A percentile compares a stretch with the other conserved stretches of the same genome.
Evolutionary conservation across 2,797 vertebrate species (phyloP).

Genomic region (Leontocebus nigricollis): DNA sequence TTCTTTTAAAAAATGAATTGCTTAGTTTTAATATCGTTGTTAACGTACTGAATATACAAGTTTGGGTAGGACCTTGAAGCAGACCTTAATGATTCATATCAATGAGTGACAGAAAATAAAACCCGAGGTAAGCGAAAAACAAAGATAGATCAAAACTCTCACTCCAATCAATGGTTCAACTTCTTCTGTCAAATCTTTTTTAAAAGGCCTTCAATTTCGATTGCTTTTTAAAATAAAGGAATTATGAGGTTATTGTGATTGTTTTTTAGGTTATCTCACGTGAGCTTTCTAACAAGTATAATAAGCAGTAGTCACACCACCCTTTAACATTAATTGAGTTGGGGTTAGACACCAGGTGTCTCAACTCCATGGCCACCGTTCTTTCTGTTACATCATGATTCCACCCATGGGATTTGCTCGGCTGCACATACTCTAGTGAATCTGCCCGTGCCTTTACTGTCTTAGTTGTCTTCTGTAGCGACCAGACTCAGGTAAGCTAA

Average conservation of each 20-base stretch:
- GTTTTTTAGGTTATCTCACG: neutral
- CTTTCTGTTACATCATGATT: neutral
- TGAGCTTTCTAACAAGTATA: neutral
- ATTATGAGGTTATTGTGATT: neutral
- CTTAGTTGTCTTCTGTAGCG: neutral
- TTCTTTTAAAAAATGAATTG: neutral
- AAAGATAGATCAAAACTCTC: neutral
- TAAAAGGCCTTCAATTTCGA: neutral
- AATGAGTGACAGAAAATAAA: neutral
- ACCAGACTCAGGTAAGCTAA: neutral
- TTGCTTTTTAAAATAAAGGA: neutral
- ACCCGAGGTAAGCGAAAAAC: neutral
- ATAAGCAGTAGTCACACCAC: neutral
- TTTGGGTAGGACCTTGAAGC: neutral
- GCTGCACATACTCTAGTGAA: neutral
- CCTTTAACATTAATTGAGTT: neutral
- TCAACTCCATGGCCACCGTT: neutral
- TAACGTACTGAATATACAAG: neutral
- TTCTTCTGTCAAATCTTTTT: neutral
- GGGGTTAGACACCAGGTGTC: neutral
- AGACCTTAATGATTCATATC: neutral
- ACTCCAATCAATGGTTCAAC: neutral
- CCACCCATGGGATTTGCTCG: neutral
- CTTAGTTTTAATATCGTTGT: neutral
- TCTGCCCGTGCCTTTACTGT: neutral